Evolutionary conservation across 2,888 invertebrate genomes (phyloP).

Genomic region (Cheilosia pagana): DNA sequence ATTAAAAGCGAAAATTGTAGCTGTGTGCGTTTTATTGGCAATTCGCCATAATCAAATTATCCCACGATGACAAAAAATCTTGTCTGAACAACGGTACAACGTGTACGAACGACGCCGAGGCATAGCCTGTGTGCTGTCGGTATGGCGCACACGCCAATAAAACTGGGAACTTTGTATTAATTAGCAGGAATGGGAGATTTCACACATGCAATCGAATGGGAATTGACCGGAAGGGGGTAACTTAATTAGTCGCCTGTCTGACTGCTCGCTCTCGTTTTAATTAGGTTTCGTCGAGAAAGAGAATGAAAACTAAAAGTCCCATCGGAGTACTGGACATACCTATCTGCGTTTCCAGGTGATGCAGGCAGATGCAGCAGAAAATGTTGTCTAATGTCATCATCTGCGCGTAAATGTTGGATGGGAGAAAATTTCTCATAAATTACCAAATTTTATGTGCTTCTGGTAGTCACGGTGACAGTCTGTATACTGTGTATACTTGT

Average conservation of each 20-base stretch:
- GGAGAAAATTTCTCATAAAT: constrained; percentile 49
- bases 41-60: constrained; percentile 61
- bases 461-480: constrained; percentile 45
- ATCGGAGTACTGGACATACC: neutral
- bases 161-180: constrained; percentile 64
- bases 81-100: constrained; percentile 55
- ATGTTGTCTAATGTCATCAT: constrained; percentile 59
- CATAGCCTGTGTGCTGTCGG: neutral
- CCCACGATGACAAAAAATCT: constrained; percentile 29
- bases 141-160: constrained; percentile 34
- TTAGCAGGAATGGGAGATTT: constrained; percentile 60
- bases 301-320: constrained; percentile 45
- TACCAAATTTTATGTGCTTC: constrained; percentile 55
- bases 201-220: constrained; percentile 58
- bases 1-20: constrained; percentile 64
- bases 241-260: constrained; percentile 55
- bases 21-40: constrained; percentile 54
- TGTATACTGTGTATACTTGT: constrained; percentile 25
- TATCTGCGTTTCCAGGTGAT: neutral
- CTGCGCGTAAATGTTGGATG: constrained; percentile 47
- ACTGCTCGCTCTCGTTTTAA: constrained; percentile 18
- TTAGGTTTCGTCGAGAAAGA: constrained; percentile 6
- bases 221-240: constrained; percentile 33
- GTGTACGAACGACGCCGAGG: constrained; percentile 16
- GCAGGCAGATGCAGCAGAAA: constrained; percentile 9